Evolutionary conservation across 1,140 invertebrate species (phyloP).

Genomic region (Achroia grisella): DNA sequence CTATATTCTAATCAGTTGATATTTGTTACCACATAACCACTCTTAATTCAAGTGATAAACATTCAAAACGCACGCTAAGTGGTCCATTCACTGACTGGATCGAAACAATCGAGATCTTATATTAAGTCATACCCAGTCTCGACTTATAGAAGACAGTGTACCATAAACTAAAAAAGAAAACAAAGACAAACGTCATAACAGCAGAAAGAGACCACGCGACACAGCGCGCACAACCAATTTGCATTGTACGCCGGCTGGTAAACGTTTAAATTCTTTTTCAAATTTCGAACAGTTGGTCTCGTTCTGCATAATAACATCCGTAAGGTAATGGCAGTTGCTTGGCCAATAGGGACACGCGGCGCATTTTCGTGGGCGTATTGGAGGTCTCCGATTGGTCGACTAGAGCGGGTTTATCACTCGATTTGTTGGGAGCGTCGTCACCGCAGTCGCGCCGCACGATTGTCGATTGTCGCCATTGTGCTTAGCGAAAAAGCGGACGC

Average conservation of each 20-base stretch:
- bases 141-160: slow-evolving; percentile 19
- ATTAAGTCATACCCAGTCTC: slow-evolving; percentile 24
- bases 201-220: slow-evolving; percentile 48
- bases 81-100: slow-evolving; percentile 21
- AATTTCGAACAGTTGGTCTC: slow-evolving; percentile 62
- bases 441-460: slow-evolving; percentile 61
- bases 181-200: slow-evolving; percentile 29
- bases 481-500: slow-evolving; percentile 46
- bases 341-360: slow-evolving; percentile 43
- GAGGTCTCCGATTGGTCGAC: slow-evolving; percentile 40
- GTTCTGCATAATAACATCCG: slow-evolving; percentile 70
- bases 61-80: slow-evolving; percentile 15
- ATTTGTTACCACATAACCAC: too few relatives aligned
- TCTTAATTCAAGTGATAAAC: too few relatives aligned
- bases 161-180: slow-evolving; percentile 32
- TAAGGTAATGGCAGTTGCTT: slow-evolving; percentile 70
- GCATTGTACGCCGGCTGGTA: slow-evolving; percentile 62
- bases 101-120: slow-evolving; percentile 14
- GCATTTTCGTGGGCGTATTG: slow-evolving; percentile 56
- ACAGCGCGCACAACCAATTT: slow-evolving; percentile 63
- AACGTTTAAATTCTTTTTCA: slow-evolving; percentile 69
- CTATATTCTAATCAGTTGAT: too few relatives aligned
- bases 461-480: slow-evolving; percentile 70
- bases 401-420: slow-evolving; percentile 53
- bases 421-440: slow-evolving; percentile 56